Conservation (phyloP, 2,888 invertebrate genomes). For the Aphidius colemani region DNA sequence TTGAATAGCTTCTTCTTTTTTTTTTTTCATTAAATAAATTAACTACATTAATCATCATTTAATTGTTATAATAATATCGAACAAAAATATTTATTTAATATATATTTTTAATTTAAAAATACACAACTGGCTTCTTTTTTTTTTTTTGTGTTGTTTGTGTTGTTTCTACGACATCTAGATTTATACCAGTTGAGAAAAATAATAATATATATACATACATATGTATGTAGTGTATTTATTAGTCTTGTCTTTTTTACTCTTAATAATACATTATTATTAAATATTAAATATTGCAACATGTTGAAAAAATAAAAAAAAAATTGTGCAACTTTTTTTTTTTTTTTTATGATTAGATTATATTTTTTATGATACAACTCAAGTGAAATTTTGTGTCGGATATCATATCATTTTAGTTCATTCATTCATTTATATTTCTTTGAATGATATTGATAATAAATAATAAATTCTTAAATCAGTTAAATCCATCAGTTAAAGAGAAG, state of each 20-base stretch:
- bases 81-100: background rate
- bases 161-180: background rate
- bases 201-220: no score
- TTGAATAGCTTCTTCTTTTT: constrained; percentile 26
- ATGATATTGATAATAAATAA: no score
- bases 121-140: constrained; percentile 1
- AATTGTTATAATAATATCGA: background rate
- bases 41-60: no score
- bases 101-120: background rate
- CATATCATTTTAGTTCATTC: no score
- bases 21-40: background rate
- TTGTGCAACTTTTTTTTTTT: background rate
- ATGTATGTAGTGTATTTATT: no score
- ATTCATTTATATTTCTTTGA: no score
- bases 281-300: no score
- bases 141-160: background rate
- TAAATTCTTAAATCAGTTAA: no score
- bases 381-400: no score
- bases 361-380: constrained; percentile 8
- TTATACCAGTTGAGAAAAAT: background rate
- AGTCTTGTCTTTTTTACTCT: no score
- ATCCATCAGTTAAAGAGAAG: constrained; percentile 23
- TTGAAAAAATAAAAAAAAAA: no score
- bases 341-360: constrained; percentile 33
- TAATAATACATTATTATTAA: no score